A percentile compares a stretch with the other conserved stretches of the same genome.
Conservation (phyloP, 2,888 invertebrate species). For the Cyclophora albipunctata region DNA sequence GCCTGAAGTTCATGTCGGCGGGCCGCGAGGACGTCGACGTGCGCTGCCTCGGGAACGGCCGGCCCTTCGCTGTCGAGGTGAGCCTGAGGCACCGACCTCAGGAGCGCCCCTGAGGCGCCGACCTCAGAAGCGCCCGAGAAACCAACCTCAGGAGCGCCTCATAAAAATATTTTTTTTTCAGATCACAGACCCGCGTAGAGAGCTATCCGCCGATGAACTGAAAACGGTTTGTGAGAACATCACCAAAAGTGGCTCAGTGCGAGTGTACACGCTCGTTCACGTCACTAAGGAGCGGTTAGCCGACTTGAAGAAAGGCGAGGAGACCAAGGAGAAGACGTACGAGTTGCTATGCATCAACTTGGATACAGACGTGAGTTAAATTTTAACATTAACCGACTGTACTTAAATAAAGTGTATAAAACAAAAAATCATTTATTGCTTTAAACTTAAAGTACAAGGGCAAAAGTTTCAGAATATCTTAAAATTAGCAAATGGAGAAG, state of each 20-base stretch:
- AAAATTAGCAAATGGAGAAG: too few relatives aligned
- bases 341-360: slow-evolving; percentile 83
- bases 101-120: too few relatives aligned
- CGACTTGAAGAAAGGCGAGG: slow-evolving; percentile 89
- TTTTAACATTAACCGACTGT: too few relatives aligned
- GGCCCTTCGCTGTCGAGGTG: slow-evolving; percentile 95
- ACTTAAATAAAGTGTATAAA: too few relatives aligned
- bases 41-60: slow-evolving; percentile 90
- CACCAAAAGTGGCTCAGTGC: slow-evolving; percentile 33
- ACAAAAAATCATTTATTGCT: too few relatives aligned
- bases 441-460: too few relatives aligned
- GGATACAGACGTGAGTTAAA: slow-evolving; percentile 1
- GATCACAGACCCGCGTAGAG: slow-evolving; percentile 50
- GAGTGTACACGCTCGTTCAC: slow-evolving; percentile 23
- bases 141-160: too few relatives aligned
- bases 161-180: slow-evolving; percentile 10
- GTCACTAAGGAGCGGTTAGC: slow-evolving; percentile 77
- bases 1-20: slow-evolving; percentile 89
- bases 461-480: too few relatives aligned
- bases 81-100: neutral
- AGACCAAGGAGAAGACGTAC: slow-evolving; percentile 91
- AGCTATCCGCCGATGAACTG: slow-evolving; percentile 34
- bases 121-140: too few relatives aligned
- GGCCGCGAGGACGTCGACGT: slow-evolving; percentile 99
- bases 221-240: slow-evolving; percentile 35